Evolutionary conservation across 2,113 vertebrate species (phyloP).

Genomic region (Scomber colias): DNA sequence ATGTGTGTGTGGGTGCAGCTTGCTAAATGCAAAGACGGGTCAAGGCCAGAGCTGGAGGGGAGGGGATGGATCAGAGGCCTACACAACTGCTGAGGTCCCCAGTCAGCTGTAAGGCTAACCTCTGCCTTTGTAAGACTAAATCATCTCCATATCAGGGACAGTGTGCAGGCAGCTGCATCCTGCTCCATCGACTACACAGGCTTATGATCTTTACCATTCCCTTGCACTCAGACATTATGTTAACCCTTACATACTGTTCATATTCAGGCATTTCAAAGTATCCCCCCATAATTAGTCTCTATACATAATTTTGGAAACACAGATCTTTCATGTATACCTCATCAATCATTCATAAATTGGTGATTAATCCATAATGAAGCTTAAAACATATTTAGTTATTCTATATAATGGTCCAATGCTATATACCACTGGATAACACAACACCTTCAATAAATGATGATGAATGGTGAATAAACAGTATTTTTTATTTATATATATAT

Average conservation of each 20-base stretch:
- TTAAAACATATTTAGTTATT: too few relatives aligned
- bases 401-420: too few relatives aligned
- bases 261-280: too few relatives aligned
- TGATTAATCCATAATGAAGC: too few relatives aligned
- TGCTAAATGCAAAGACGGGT: constrained; percentile 27
- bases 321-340: too few relatives aligned
- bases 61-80: not conserved
- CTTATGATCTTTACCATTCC: constrained; percentile 1
- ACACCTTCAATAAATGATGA: too few relatives aligned
- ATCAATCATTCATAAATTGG: too few relatives aligned
- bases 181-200: not conserved
- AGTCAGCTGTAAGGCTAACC: not conserved
- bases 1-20: constrained; percentile 8
- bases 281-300: too few relatives aligned
- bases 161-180: not conserved
- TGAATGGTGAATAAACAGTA: too few relatives aligned
- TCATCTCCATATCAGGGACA: not conserved
- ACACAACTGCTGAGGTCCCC: not conserved
- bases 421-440: too few relatives aligned
- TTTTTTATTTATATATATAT: too few relatives aligned
- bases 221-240: not conserved
- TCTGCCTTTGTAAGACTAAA: not conserved
- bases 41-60: constrained; percentile 15
- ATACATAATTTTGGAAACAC: too few relatives aligned
- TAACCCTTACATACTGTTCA: not conserved